A percentile compares a stretch with the other conserved stretches of the same genome.
These are phyloP conservation scores for Cantharis rustica DNA, from an alignment of 2,888 invertebrate genomes.

Conservation along the genomic window DNA sequence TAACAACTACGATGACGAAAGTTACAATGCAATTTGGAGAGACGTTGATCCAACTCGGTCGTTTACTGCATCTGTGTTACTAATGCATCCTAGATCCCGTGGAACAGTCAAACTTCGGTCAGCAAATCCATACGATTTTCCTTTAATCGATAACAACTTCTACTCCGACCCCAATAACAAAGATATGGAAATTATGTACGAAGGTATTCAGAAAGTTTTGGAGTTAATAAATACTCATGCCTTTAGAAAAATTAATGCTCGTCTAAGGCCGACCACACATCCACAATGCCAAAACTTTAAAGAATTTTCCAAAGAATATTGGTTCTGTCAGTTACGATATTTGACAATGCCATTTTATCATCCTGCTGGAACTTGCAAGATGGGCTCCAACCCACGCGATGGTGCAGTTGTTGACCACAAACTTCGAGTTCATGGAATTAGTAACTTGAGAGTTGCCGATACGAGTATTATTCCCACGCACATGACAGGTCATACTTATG, in stretches of 20 bases:
- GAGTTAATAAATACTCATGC: conserved; percentile 56
- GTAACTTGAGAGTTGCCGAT: conserved; percentile 58
- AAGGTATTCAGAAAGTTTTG: conserved; percentile 57
- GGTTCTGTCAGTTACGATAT: conserved; percentile 57
- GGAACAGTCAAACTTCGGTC: conserved; percentile 42
- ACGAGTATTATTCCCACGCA: conserved; percentile 60
- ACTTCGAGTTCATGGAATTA: conserved; percentile 58
- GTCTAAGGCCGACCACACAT: conserved; percentile 58
- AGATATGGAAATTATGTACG: conserved; percentile 67
- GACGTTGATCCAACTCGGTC: conserved; percentile 25
- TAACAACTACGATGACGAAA: conserved; percentile 8
- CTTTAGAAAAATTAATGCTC: conserved; percentile 63
- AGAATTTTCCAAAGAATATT: conserved; percentile 55
- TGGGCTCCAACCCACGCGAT: conserved; percentile 58
- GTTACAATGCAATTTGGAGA: conserved; percentile 5
- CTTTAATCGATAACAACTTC: conserved; percentile 40
- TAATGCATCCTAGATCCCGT: conserved; percentile 42
- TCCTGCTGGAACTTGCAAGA: conserved; percentile 60
- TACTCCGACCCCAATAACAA: conserved; percentile 56
- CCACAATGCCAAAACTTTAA: conserved; percentile 56
- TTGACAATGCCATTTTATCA: conserved; percentile 57
- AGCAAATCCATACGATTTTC: conserved; percentile 42
- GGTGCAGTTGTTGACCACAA: conserved; percentile 61
- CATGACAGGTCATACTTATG: conserved; percentile 59
- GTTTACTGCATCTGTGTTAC: conserved; percentile 28